Conservation (phyloP, 2,797 vertebrate species). For the Hozukius guyotensis region DNA sequence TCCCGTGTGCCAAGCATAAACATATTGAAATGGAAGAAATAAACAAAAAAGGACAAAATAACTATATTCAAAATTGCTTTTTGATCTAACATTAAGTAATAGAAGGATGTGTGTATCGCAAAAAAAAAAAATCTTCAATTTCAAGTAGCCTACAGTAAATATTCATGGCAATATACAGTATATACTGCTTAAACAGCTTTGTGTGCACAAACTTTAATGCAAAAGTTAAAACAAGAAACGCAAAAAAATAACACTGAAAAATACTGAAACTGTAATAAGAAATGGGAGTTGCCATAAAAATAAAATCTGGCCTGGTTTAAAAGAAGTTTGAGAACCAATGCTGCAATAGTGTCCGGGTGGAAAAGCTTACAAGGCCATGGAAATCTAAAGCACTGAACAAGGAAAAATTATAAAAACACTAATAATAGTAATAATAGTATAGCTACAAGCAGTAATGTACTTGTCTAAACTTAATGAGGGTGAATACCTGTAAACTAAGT, state of each 20-base stretch:
- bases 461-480: not conserved
- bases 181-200: not conserved
- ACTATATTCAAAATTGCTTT: not conserved
- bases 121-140: not conserved
- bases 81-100: too few relatives aligned
- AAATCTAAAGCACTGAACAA: not conserved
- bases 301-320: not conserved
- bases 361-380: not conserved
- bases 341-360: not conserved
- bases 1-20: too few relatives aligned
- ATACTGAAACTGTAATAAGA: not conserved
- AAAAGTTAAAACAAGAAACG: not conserved
- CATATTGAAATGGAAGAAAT: too few relatives aligned
- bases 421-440: too few relatives aligned
- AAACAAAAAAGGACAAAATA: too few relatives aligned
- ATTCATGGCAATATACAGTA: not conserved
- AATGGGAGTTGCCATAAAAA: not conserved
- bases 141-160: not conserved
- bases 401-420: not conserved
- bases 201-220: not conserved
- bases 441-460: not conserved
- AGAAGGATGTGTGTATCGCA: not conserved
- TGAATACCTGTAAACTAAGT: too few relatives aligned
- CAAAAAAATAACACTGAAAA: not conserved
- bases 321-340: not conserved